phyloP scores from a whole-genome alignment of 2,888 invertebrate genomes.

The Chromoteleia sp. region DNA sequence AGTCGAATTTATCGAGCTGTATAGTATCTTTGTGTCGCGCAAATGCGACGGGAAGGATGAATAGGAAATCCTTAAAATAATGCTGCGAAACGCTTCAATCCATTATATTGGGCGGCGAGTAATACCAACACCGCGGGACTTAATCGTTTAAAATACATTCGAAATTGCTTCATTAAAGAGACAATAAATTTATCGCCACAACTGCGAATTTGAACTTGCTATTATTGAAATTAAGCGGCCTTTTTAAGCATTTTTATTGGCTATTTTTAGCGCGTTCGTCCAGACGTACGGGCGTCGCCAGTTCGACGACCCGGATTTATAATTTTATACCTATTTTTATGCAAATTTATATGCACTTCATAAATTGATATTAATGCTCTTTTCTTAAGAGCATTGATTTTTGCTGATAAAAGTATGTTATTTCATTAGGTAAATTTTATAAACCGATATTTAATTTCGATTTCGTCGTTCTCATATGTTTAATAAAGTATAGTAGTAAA shows the following conservation, averaged over 20 bases:
- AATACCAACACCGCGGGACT: slow-evolving; percentile 49
- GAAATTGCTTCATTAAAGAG: slow-evolving; percentile 64
- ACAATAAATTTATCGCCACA: slow-evolving; percentile 48
- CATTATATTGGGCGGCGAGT: slow-evolving; percentile 61
- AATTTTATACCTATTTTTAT: neutral
- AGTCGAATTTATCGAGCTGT: slow-evolving; percentile 68
- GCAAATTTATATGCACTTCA: no score
- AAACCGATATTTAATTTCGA: no score
- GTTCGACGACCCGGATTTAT: slow-evolving; percentile 1
- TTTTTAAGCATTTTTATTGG: slow-evolving; percentile 21
- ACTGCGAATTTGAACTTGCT: slow-evolving; percentile 5
- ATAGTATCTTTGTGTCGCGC: slow-evolving; percentile 63
- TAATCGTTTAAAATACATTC: slow-evolving; percentile 65
- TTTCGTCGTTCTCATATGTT: no score
- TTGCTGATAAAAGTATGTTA: no score
- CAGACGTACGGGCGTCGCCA: slow-evolving; percentile 7
- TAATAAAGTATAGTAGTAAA: no score
- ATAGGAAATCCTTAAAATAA: slow-evolving; percentile 66
- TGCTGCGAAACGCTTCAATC: slow-evolving; percentile 56
- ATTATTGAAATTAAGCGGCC: slow-evolving; percentile 28
- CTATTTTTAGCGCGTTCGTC: slow-evolving; percentile 11
- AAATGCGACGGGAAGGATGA: slow-evolving; percentile 46
- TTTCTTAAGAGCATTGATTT: neutral
- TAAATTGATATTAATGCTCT: neutral
- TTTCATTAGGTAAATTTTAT: no score